Conservation (phyloP, 2,113 vertebrate genomes). For the Catagonus wagneri region DNA sequence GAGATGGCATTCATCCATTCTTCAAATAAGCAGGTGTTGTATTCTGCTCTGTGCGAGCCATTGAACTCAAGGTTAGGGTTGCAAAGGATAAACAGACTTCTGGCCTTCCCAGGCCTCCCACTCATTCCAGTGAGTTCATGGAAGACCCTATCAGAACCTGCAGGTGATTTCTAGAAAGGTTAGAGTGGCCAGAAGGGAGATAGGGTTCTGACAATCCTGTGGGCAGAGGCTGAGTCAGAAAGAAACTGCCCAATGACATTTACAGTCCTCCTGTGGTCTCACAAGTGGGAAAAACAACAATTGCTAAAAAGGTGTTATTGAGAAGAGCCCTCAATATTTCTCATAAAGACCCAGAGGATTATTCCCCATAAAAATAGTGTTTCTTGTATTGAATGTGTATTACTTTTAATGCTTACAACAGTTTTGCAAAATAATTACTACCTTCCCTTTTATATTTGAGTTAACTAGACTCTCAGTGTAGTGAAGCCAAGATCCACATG, state of each 20-base stretch:
- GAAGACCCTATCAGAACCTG: background rate
- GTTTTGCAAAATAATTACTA: background rate
- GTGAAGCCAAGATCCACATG: background rate
- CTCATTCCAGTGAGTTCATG: background rate
- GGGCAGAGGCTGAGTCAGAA: background rate
- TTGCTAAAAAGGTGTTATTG: background rate
- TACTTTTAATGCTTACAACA: background rate
- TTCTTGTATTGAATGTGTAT: background rate
- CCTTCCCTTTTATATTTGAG: background rate
- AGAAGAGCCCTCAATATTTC: too few relatives aligned
- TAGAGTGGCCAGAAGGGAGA: background rate
- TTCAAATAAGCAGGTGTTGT: background rate
- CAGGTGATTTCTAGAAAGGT: background rate
- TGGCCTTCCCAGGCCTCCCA: background rate
- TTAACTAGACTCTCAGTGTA: background rate
- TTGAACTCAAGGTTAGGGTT: background rate
- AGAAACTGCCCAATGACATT: background rate
- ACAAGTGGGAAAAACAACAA: background rate
- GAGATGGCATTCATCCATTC: background rate
- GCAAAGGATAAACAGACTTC: background rate
- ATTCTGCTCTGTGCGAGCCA: background rate
- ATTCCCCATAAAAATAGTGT: background rate
- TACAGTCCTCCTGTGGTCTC: too few relatives aligned
- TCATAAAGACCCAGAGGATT: background rate
- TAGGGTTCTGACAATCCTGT: background rate